Percentiles rank a stretch among this genome's conserved stretches.
phyloP scores from a whole-genome alignment of 2,113 vertebrate species.

The Aythya baeri region DNA sequence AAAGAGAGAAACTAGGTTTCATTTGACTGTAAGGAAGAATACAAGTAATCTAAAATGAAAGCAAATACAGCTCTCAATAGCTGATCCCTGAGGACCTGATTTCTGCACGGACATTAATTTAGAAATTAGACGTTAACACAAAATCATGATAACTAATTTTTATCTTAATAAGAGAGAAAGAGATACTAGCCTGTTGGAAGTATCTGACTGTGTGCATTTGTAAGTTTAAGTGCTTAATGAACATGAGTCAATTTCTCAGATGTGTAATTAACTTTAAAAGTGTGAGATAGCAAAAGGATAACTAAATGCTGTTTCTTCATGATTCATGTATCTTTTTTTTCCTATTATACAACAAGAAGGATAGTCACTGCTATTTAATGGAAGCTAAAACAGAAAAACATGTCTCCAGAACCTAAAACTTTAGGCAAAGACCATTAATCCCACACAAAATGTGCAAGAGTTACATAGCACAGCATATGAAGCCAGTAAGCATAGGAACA shows the following conservation, averaged over 20 bases:
- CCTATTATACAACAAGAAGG: background rate
- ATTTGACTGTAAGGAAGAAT: conserved; percentile 67
- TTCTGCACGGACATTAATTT: conserved; percentile 3
- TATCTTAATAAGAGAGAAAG: background rate
- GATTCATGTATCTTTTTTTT: background rate
- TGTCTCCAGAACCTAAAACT: background rate
- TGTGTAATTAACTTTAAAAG: background rate
- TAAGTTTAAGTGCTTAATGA: background rate
- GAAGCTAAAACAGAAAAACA: background rate
- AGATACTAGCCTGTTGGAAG: background rate
- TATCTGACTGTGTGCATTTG: background rate
- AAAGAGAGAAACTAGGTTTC: conserved; percentile 64
- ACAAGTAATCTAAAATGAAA: conserved; percentile 57
- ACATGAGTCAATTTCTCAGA: background rate
- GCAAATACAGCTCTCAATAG: conserved; percentile 2
- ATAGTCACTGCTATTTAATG: background rate
- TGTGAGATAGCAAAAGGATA: background rate
- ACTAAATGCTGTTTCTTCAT: background rate
- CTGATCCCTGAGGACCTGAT: background rate
- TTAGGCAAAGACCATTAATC: background rate
- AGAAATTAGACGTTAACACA: background rate
- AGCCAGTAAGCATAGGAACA: background rate
- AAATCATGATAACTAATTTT: background rate
- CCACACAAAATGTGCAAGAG: background rate
- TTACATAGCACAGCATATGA: background rate